These are phyloP conservation scores for Drosophila paucipuncta DNA, from an alignment of 2,888 invertebrate genomes.

Conservation along the genomic window DNA sequence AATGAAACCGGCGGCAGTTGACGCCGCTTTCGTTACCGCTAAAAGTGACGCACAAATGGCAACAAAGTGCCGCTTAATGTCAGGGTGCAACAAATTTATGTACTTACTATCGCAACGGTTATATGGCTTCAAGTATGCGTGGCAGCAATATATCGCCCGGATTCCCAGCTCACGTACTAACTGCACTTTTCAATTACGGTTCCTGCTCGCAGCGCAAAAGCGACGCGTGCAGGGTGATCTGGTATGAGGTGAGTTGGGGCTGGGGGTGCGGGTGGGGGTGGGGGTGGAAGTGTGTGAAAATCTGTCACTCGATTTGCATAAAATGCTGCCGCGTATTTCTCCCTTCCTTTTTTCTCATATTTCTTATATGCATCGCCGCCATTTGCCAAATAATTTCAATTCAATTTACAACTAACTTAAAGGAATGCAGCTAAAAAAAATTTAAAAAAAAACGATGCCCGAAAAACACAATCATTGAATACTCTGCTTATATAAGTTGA, in stretches of 20 bases:
- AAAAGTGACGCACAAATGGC: constrained; percentile 45
- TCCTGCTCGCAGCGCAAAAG: not conserved
- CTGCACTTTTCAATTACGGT: constrained; percentile 40
- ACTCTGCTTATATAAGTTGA: not conserved
- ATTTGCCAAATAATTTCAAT: constrained; percentile 69
- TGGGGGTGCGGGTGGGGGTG: not conserved
- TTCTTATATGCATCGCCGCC: constrained; percentile 23
- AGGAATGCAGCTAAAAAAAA: constrained; percentile 16
- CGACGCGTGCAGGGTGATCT: too few species aligned
- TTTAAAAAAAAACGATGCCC: not conserved
- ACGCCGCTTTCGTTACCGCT: constrained; percentile 13
- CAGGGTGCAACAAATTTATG: constrained; percentile 29
- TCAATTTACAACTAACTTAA: constrained; percentile 53
- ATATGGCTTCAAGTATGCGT: constrained; percentile 8
- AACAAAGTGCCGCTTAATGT: constrained; percentile 49
- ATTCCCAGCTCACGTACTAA: constrained; percentile 6
- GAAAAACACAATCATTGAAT: constrained; percentile 1
- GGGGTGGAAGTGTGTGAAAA: constrained; percentile 25
- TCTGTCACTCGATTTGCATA: constrained; percentile 65
- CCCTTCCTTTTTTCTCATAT: not conserved
- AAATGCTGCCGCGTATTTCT: constrained; percentile 38
- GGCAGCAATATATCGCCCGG: constrained; percentile 8
- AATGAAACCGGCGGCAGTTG: constrained; percentile 21
- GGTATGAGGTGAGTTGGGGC: not conserved
- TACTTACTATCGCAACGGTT: constrained; percentile 6